Evolutionary conservation across 2,113 vertebrate genomes (phyloP), one percentile per base, ranked within the genome.

Genomic region (Helogale parvula): DNA sequence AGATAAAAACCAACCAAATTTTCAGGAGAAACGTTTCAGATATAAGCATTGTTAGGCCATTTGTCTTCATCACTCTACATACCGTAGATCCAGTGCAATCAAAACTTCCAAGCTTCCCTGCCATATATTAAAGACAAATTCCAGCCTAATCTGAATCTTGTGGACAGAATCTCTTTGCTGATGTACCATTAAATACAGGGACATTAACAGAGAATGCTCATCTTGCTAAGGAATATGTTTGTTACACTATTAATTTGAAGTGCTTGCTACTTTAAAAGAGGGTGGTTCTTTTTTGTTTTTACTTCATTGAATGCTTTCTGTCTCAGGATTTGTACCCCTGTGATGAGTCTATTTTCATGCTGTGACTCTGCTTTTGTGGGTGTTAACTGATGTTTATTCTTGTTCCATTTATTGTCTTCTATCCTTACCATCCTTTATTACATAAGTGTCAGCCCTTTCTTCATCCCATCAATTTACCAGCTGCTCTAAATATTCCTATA

Each of bases 221-320:
- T 72, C 71, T 96, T 81, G n/a, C 52, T 80, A 77, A 80, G 31
- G 33, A 80, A 66, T 47, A 63, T 81, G n/a, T 60, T 33, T 52
- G 47, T 60, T 88, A 47, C 7, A 86, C 72, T 83, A 83, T 93
- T 54, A 87, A 96, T 93, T 57, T 85, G 71, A 94, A 93, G 38
- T 38, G 94, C 82, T 31, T 91, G 93, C 54, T 90, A 13, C 16
- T 94, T 96, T 90, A 65, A 63, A 57, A 80, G 1, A 45, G 16
- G 29, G 29, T 50, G 33, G 25, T 31, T 4, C 9, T 47, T 63
- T 79, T 17, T 2, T 45, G 14, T 68, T 83, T 96, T 84, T n/a
- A 86, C 33, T 93, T 93, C 38, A 33, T 54, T 94, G 23, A 76
- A 72, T 81, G 29, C 71, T 85, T 92, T 95, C n/a, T 81, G 15